These are phyloP conservation scores for Thumatha senex DNA, from an alignment of 2,888 invertebrate species.

Conservation along the genomic window DNA sequence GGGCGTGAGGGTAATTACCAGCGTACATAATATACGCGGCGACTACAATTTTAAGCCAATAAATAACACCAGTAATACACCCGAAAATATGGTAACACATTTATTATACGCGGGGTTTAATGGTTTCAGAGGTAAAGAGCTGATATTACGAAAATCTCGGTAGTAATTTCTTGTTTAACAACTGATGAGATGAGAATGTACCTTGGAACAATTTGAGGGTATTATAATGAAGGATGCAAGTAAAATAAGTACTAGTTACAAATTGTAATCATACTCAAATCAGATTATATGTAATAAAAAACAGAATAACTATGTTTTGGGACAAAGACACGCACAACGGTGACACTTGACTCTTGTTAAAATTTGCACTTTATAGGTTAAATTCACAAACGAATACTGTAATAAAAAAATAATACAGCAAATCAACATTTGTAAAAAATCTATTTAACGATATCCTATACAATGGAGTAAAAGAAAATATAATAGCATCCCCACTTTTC, in stretches of 20 bases:
- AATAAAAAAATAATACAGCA: too few relatives aligned
- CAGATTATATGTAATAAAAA: too few relatives aligned
- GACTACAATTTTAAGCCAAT: constrained; percentile 82
- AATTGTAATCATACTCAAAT: too few relatives aligned
- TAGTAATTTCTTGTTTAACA: constrained; percentile 9
- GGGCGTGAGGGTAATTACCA: constrained; percentile 64
- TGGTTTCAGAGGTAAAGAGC: constrained; percentile 38
- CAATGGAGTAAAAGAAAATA: too few relatives aligned
- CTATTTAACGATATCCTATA: too few relatives aligned
- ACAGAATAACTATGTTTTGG: too few relatives aligned
- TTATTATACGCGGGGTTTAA: constrained; percentile 60
- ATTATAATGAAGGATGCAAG: not conserved
- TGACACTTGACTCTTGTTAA: too few relatives aligned
- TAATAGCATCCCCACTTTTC: too few relatives aligned
- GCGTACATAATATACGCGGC: constrained; percentile 77
- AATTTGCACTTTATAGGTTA: too few relatives aligned
- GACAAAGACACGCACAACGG: too few relatives aligned
- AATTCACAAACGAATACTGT: too few relatives aligned
- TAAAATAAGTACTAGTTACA: not conserved
- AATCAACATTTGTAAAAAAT: too few relatives aligned
- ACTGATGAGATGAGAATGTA: not conserved
- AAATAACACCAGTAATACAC: constrained; percentile 73
- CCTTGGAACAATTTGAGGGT: not conserved
- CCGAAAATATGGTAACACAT: constrained; percentile 76
- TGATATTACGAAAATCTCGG: constrained; percentile 26